These are phyloP conservation scores for Numenius phaeopus DNA, from an alignment of 2,797 vertebrate genomes.

Conservation along the genomic window DNA sequence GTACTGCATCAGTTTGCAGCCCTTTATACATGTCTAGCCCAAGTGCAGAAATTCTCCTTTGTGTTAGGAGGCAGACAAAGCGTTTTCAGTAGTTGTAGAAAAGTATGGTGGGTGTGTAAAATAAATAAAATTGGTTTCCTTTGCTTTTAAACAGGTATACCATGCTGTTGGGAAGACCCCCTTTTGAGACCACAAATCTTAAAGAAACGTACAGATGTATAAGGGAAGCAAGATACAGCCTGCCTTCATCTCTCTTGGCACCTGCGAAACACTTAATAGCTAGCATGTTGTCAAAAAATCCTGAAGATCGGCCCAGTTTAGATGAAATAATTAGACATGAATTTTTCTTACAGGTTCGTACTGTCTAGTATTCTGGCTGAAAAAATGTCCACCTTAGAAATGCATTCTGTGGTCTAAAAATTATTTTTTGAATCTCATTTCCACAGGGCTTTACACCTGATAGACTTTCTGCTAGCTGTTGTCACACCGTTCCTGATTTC, in stretches of 20 bases:
- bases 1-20: not conserved
- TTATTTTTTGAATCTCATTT: not conserved
- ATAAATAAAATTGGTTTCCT: not conserved
- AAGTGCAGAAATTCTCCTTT: not conserved
- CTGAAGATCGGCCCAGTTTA: slow-evolving; percentile 91
- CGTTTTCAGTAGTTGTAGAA: not conserved
- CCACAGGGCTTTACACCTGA: slow-evolving; percentile 96
- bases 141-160: slow-evolving; percentile 88
- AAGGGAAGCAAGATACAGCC: slow-evolving; percentile 92
- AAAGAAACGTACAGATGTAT: slow-evolving; percentile 98
- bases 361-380: not conserved
- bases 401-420: not conserved
- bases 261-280: slow-evolving; percentile 93
- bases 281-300: slow-evolving; percentile 92
- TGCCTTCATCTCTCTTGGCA: slow-evolving; percentile 90
- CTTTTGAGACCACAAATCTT: slow-evolving; percentile 97
- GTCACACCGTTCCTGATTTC: slow-evolving; percentile 95
- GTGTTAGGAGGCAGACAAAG: not conserved
- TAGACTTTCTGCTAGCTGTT: slow-evolving; percentile 91
- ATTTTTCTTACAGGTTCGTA: slow-evolving; percentile 93
- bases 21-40: not conserved
- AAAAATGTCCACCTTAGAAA: not conserved
- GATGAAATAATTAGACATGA: slow-evolving; percentile 95
- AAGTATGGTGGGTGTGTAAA: not conserved
- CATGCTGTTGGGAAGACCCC: slow-evolving; percentile 95